Evolutionary conservation across 2,797 vertebrate species (phyloP), one percentile per base, ranked within the genome.

Genomic region (Taenioides sp.): DNA sequence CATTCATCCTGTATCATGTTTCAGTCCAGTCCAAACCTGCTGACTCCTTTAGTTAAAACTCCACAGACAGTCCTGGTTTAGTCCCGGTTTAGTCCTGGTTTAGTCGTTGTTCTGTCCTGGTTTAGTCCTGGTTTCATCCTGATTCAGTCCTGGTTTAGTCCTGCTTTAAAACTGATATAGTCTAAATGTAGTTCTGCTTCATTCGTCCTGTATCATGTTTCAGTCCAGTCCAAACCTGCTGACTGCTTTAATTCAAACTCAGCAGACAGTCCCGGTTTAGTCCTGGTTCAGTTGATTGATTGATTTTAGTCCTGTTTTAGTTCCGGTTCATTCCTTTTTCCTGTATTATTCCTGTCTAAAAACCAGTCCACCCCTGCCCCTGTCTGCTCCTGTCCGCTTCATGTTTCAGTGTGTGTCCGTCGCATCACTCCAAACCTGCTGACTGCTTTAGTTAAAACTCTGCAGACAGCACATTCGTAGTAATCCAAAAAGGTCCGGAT

Each of bases 401-500:
- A 1, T 80, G 87, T 90, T 89, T 89, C 90, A 79, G 58, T 27
- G 74, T 67, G 40, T 69, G 20, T 81, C 80, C 86, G 43, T 47
- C 86, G 82, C 82, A 78, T 77, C 80, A 64, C 83, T 17, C 81
- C 77, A 85, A 91, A 91, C 82, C 86, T 91, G 90, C 86, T 89
- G 91, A 91, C 88, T 81, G 61, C 86, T 80, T 90, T 84, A 86
- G 85, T 90, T 89, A 89, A 91, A 90, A 87, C 81, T 52, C 87
- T 84, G 72, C 84, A 82, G 87, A 76, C 90, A 88, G 86, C 89
- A 92, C 86, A 88, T 88, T 89, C 79, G 75, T 84, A 88, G 87
- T 87, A 84, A 89, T 89, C 87, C 87, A 80, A 86, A 91, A 91
- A 91, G 88, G 90, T 90, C 87, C 86, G 89, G 85, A 86, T 88